Base-by-base conservation (phyloP, 1,140 invertebrate species). In the Neodiprion lecontei region DNA sequence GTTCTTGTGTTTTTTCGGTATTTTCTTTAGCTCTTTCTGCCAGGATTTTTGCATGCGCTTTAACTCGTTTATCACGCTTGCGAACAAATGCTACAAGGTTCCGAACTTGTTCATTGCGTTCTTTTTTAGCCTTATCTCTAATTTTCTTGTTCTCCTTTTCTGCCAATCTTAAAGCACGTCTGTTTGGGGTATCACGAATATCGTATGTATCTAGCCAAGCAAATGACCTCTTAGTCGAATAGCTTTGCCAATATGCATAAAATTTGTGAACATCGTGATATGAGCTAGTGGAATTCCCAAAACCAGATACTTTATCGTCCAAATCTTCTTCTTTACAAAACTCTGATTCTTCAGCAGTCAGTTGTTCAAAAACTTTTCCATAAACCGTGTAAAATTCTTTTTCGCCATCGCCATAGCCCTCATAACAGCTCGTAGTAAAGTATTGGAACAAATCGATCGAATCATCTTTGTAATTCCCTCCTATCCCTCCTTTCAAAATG, bases 141-240 rank as follows among this genome's bases (percentile, higher is more conserved):
- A 97, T 89, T 89, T 99, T 99, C 83, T 98, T 98, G 87, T 99
- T 99, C 85, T 99, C 98, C 85, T 97, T 97, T 82, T 99, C 98
- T 85, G 98, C 96, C 49, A 95, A 82, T 78, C 96, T 92, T 1
- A 95, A 87, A 11, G 95, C 90, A 76, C 92, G 88, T 69, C 97
- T 88, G 81, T 97, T 96, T 47, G 93, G 92, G 28, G 96, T 95
- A 78, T 96, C 92, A 48, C 93, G 89, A n/a, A 96, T 94, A 85
- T 99, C 94, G 88, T 96, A 96, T 67, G 96, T 93, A 83, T 99
- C 96, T 50, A 97, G 85, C 97, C 97, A 99, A 14, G 95, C 92
- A 86, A 92, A 97, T 0, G 93, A 92, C 77, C 93, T 93, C 70
- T 91, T 92, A 0, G 96, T 98, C 73, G 90, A 93, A 85, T 96